phyloP scores from a whole-genome alignment of 2,797 vertebrate species.

The Fundulus diaphanus region DNA sequence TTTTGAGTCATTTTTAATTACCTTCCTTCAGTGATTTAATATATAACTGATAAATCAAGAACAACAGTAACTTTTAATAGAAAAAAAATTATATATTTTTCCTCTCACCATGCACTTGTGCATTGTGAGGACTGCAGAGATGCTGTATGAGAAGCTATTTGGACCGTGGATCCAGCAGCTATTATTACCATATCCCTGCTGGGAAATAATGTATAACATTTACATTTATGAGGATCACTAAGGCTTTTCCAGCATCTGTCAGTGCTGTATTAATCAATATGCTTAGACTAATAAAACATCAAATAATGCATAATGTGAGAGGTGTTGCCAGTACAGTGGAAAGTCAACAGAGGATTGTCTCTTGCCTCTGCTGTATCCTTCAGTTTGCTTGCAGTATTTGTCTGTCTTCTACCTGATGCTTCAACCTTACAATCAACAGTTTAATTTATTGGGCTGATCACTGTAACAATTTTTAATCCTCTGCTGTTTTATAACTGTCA shows the following conservation, averaged over 20 bases:
- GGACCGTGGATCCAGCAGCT: neutral
- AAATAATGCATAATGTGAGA: neutral
- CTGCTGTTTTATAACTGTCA: neutral
- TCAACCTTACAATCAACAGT: neutral
- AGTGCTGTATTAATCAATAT: constrained; percentile 9
- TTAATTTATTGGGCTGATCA: neutral
- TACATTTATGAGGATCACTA: neutral
- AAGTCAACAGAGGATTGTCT: neutral
- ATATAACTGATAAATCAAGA: neutral
- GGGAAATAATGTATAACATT: constrained; percentile 2
- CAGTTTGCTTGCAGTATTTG: neutral
- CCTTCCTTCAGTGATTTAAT: neutral
- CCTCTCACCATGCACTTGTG: neutral
- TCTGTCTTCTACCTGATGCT: neutral
- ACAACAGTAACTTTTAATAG: neutral
- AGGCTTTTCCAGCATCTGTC: neutral
- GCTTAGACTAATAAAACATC: neutral
- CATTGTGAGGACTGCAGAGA: neutral
- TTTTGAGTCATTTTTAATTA: neutral
- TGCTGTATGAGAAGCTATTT: neutral
- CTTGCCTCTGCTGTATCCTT: neutral
- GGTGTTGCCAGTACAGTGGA: neutral
- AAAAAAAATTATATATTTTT: neutral
- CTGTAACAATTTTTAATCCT: neutral
- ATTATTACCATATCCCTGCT: neutral